Evolutionary conservation across 1,140 invertebrate species (phyloP), one percentile per base, ranked within the genome.

Genomic region (Hypothenemus hampei): DNA sequence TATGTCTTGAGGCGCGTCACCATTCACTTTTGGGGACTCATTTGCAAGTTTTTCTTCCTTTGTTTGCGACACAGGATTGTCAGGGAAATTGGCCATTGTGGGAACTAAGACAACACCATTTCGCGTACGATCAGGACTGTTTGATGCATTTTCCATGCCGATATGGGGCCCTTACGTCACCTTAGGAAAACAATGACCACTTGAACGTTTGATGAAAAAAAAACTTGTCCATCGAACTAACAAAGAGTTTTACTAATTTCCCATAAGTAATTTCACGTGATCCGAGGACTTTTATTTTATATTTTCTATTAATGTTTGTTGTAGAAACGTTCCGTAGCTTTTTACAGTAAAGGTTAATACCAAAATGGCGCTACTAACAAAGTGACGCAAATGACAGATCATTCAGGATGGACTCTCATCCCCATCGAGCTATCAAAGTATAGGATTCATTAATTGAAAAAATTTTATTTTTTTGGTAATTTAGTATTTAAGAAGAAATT

Each of bases 301-400:
- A n/a, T n/a, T n/a, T n/a, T n/a, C n/a, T n/a, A n/a, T n/a, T n/a
- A n/a, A n/a, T n/a, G n/a, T n/a, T n/a, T n/a, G n/a, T n/a, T n/a
- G n/a, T n/a, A n/a, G n/a, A n/a, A n/a, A n/a, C n/a, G n/a, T n/a
- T 39, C 11, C 24, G 51, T 50, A 71, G 67, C 72, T 69, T 72
- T 69, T 72, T 68, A n/a, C n/a, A n/a, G 68, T 66, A 68, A 69
- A 72, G 75, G 76, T 77, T 77, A 77, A 69, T 75, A 35, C 10
- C 45, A 77, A 77, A 77, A 77, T 78, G 75, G 75, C 75, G 75
- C 73, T 73, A 26, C 43, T 31, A 31, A n/a, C n/a, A n/a, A n/a
- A n/a, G n/a, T n/a, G n/a, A n/a, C n/a, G n/a, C n/a, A n/a, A n/a
- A n/a, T n/a, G n/a, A n/a, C n/a, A n/a, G n/a, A n/a, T n/a, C n/a